These are phyloP conservation scores for Rachycentron canadum DNA, from an alignment of 2,797 vertebrate species.

Conservation along the genomic window DNA sequence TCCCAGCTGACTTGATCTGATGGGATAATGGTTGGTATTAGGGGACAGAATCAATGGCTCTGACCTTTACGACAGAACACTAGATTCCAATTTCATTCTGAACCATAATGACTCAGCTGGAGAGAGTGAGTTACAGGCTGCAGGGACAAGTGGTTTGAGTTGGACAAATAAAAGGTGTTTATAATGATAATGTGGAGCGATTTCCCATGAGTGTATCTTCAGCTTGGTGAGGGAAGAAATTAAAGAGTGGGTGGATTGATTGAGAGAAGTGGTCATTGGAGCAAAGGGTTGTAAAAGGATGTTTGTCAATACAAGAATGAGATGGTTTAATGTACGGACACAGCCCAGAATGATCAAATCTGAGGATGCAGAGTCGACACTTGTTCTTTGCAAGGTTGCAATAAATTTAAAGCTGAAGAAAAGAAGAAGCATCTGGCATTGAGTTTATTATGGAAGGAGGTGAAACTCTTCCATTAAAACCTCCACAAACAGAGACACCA, in stretches of 20 bases:
- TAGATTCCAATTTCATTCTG: slow-evolving; percentile 28
- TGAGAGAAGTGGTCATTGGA: not conserved
- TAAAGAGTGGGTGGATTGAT: not conserved
- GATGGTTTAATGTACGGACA: too few species aligned
- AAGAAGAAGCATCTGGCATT: too few species aligned
- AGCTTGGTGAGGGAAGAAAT: not conserved
- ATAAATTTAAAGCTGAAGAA: too few species aligned
- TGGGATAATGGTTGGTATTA: slow-evolving; percentile 28
- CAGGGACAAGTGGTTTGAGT: not conserved
- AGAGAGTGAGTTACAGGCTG: not conserved
- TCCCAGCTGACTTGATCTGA: slow-evolving; percentile 5
- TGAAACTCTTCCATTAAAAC: too few species aligned
- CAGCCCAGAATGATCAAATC: too few species aligned
- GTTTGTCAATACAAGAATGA: too few species aligned
- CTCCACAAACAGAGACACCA: too few species aligned
- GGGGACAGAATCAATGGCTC: not conserved
- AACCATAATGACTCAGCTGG: not conserved
- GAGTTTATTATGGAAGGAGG: too few species aligned
- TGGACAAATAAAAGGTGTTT: not conserved
- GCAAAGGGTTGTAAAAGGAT: not conserved
- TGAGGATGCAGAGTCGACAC: too few species aligned
- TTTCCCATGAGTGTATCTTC: slow-evolving; percentile 6
- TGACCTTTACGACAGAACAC: slow-evolving; percentile 13
- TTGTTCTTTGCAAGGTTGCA: too few species aligned
- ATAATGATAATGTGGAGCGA: not conserved